A percentile compares a stretch with the other conserved stretches of the same genome.
Evolutionary conservation across 37 sponge, comb jelly and placozoan genomes (phyloP).

Genomic region (Sycon ciliatum): DNA sequence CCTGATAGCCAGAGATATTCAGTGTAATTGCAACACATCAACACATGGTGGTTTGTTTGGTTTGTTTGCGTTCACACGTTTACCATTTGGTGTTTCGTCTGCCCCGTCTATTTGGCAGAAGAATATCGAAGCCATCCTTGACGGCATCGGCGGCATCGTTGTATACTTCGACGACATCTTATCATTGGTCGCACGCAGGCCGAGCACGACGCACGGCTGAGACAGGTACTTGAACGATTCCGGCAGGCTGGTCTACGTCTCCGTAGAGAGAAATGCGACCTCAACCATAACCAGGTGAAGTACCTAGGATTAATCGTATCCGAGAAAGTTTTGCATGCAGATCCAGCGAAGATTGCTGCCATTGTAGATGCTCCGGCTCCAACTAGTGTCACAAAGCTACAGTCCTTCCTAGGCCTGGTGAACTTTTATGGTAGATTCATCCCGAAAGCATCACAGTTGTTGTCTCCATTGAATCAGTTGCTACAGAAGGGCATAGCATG

Average conservation of each 20-base stretch:
- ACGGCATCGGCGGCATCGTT: constrained; percentile 18
- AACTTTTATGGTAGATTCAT: constrained; percentile 38
- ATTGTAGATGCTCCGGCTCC: constrained; percentile 23
- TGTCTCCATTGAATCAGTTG: constrained; percentile 32
- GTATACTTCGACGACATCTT: constrained; percentile 35
- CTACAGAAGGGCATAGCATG: constrained; percentile 1
- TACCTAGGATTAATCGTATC: constrained; percentile 27
- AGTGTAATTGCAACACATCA: no score
- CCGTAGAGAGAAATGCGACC: constrained; percentile 24
- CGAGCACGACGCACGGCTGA: constrained; percentile 20
- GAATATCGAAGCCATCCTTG: constrained; percentile 11
- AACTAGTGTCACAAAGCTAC: constrained; percentile 17
- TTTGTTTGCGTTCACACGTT: neutral
- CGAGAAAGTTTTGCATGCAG: constrained; percentile 22
- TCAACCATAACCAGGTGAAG: constrained; percentile 11
- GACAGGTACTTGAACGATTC: constrained; percentile 19
- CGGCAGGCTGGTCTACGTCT: constrained; percentile 17
- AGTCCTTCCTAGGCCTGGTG: constrained; percentile 38
- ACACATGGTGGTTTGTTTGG: no score
- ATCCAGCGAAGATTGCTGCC: constrained; percentile 1
- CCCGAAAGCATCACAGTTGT: constrained; percentile 19
- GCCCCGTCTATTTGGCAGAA: constrained; percentile 33
- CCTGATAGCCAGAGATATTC: no score
- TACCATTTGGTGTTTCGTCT: constrained; percentile 35
- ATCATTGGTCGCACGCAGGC: constrained; percentile 16